Percentiles rank a stretch among this genome's conserved stretches.
phyloP scores from a whole-genome alignment of 1,140 invertebrate species.

The Formica selysi region DNA sequence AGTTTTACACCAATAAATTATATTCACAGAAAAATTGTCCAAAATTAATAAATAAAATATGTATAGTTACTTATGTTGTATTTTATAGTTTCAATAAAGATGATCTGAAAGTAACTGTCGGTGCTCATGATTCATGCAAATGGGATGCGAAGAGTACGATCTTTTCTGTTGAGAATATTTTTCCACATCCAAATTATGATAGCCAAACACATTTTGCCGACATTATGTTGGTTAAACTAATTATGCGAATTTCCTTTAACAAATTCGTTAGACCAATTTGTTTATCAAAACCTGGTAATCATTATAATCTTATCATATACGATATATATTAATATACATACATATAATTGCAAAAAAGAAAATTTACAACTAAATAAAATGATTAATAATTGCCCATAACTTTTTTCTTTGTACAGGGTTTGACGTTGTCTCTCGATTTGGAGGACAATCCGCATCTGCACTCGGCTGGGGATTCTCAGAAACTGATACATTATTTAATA shows the following conservation, averaged over 20 bases:
- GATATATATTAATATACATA: neutral
- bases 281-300: constrained; percentile 85
- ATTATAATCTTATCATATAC: neutral
- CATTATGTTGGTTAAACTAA: constrained; percentile 82
- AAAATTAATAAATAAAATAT: neutral
- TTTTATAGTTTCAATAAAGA: constrained; percentile 23
- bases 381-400: neutral
- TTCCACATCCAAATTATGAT: constrained; percentile 28
- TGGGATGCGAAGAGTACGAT: constrained; percentile 16
- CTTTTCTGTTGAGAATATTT: constrained; percentile 23
- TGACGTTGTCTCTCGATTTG: neutral
- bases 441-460: constrained; percentile 10
- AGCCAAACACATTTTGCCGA: constrained; percentile 78
- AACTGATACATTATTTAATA: constrained; percentile 14
- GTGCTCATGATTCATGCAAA: constrained; percentile 28
- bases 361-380: constrained; percentile 9
- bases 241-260: constrained; percentile 80
- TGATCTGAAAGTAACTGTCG: constrained; percentile 38
- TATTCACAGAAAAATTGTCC: neutral
- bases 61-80: neutral
- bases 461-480: constrained; percentile 47
- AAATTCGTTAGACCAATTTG: constrained; percentile 86
- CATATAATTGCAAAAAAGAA: neutral
- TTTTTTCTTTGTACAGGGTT: neutral
- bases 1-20: neutral